Conservation (phyloP, 2,797 vertebrate species). For the Lemur catta region DNA sequence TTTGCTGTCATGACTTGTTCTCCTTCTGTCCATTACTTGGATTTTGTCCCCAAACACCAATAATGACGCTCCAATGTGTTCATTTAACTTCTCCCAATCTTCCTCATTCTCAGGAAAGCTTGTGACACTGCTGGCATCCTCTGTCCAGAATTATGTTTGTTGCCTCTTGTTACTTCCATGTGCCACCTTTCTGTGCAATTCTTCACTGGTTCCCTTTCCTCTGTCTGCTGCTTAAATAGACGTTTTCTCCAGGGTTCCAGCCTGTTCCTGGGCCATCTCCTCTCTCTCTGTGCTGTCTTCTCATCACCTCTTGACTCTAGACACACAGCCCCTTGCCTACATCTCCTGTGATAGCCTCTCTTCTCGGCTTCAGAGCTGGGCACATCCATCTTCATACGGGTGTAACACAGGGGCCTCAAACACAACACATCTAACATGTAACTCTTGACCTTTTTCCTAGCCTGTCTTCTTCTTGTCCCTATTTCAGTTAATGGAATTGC, state of each 20-base stretch:
- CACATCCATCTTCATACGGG: neutral
- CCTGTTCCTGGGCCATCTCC: neutral
- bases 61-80: neutral
- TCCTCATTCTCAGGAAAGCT: neutral
- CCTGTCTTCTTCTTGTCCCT: neutral
- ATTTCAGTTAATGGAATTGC: neutral
- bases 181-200: neutral
- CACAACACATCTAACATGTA: rapidly evolving
- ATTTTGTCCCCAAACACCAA: neutral
- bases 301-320: neutral
- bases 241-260: neutral
- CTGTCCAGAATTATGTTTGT: neutral
- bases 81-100: neutral
- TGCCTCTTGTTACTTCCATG: neutral
- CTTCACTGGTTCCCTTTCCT: neutral
- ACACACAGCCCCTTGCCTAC: rapidly evolving
- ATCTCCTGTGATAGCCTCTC: neutral
- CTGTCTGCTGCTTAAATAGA: neutral
- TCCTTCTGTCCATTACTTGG: neutral
- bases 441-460: neutral
- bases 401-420: neutral
- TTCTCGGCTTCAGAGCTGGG: neutral
- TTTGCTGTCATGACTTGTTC: neutral
- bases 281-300: neutral
- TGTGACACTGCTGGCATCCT: neutral